phyloP scores from a whole-genome alignment of 2,888 invertebrate species.

The Melipona bicolor region DNA sequence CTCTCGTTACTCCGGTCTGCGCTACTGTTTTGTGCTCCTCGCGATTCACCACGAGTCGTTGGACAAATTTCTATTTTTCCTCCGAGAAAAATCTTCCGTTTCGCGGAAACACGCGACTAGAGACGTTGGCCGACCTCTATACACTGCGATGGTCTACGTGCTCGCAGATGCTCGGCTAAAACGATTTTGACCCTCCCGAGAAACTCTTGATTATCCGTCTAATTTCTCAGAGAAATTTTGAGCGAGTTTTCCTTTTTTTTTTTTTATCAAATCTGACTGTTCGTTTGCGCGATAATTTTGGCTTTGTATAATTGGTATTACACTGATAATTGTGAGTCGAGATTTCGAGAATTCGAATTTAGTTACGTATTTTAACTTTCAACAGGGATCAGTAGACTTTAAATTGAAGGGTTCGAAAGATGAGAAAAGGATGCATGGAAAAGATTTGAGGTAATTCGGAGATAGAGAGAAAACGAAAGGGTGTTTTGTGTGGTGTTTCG shows the following conservation, averaged over 20 bases:
- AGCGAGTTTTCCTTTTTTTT: neutral
- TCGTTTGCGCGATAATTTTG: neutral
- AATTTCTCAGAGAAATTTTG: neutral
- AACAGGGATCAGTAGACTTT: too few relatives aligned
- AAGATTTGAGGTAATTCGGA: too few relatives aligned
- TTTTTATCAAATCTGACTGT: neutral
- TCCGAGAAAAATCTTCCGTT: neutral
- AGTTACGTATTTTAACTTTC: neutral
- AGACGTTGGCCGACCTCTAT: neutral
- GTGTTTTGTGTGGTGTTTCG: too few relatives aligned
- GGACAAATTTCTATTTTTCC: slow-evolving; percentile 1
- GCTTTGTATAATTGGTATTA: neutral
- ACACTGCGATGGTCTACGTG: neutral
- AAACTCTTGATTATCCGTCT: neutral
- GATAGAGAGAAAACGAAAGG: too few relatives aligned
- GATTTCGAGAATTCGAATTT: neutral
- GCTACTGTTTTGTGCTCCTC: neutral
- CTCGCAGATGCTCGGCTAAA: neutral
- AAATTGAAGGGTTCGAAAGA: too few relatives aligned
- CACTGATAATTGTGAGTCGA: neutral
- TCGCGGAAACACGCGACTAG: neutral
- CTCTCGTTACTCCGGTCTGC: neutral
- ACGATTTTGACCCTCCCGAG: neutral
- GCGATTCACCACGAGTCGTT: neutral
- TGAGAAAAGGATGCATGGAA: too few relatives aligned